Evolutionary conservation across 2,888 invertebrate genomes (phyloP).

Genomic region (Acanthosoma haemorrhoidale): DNA sequence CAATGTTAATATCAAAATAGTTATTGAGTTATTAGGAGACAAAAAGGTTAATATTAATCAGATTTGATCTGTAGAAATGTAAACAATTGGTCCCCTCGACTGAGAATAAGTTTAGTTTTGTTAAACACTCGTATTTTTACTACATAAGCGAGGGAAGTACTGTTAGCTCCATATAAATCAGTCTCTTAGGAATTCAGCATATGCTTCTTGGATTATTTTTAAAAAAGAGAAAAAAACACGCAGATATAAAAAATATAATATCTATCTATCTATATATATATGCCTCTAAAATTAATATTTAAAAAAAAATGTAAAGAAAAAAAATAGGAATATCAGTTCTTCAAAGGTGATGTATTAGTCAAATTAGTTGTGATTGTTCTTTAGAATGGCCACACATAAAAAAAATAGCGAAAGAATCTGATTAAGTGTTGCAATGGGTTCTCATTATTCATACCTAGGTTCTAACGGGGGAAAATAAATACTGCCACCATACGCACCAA

Average conservation of each 20-base stretch:
- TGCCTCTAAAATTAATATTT: slow-evolving; percentile 9
- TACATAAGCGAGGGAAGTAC: slow-evolving; percentile 32
- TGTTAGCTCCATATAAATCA: slow-evolving; percentile 30
- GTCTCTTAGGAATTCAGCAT: slow-evolving; percentile 32
- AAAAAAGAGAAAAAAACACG: neutral
- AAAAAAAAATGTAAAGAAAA: slow-evolving; percentile 10
- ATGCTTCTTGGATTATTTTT: slow-evolving; percentile 24
- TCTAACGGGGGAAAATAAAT: neutral
- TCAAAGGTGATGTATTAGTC: slow-evolving; percentile 9
- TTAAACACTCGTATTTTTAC: slow-evolving; percentile 30
- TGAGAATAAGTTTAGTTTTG: slow-evolving; percentile 22
- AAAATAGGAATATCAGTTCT: slow-evolving; percentile 22
- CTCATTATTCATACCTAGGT: neutral
- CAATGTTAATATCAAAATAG: slow-evolving; percentile 21
- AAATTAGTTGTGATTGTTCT: neutral
- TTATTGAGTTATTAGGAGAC: slow-evolving; percentile 17
- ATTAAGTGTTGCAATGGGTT: neutral
- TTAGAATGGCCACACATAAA: neutral
- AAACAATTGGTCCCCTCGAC: slow-evolving; percentile 31
- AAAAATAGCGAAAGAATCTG: neutral
- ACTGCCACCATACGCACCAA: slow-evolving; percentile 21
- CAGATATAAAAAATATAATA: slow-evolving; percentile 18
- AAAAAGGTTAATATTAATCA: slow-evolving; percentile 24
- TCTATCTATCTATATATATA: neutral
- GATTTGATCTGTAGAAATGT: slow-evolving; percentile 18